Evolutionary conservation across 35 echinoderm and acorn worm genomes (phyloP).

Genomic region (Lytechinus pictus): DNA sequence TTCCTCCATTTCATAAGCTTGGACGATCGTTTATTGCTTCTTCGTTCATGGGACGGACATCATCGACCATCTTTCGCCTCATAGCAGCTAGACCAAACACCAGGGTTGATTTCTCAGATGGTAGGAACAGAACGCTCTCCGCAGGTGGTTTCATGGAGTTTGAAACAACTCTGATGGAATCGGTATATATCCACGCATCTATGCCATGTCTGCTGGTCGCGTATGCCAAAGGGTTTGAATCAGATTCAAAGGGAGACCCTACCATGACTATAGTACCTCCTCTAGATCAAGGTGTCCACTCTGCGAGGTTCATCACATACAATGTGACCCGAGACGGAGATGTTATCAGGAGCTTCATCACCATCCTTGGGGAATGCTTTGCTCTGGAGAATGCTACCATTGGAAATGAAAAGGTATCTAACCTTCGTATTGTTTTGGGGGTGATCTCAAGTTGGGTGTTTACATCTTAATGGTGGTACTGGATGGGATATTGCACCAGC

Average conservation of each 20-base stretch:
- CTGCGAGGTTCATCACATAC: constrained; percentile 57
- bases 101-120: neutral
- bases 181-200: constrained; percentile 44
- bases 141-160: constrained; percentile 52
- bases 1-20: constrained; percentile 63
- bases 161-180: constrained; percentile 27
- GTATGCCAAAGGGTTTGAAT: constrained; percentile 47
- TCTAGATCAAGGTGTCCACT: constrained; percentile 59
- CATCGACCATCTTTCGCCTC: constrained; percentile 37
- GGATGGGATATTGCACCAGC: too few species aligned
- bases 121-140: neutral
- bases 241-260: constrained; percentile 59
- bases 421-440: too few species aligned
- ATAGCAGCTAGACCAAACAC: constrained; percentile 44
- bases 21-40: constrained; percentile 58
- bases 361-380: constrained; percentile 45
- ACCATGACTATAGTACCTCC: constrained; percentile 69
- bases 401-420: neutral
- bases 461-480: too few species aligned
- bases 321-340: constrained; percentile 37
- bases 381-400: constrained; percentile 54
- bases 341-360: constrained; percentile 28
- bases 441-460: too few species aligned
- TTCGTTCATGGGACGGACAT: constrained; percentile 23
- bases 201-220: constrained; percentile 46